Evolutionary conservation across 2,797 vertebrate genomes (phyloP), one percentile per base, ranked within the genome.

Genomic region (Scolopax bukidnonensis): DNA sequence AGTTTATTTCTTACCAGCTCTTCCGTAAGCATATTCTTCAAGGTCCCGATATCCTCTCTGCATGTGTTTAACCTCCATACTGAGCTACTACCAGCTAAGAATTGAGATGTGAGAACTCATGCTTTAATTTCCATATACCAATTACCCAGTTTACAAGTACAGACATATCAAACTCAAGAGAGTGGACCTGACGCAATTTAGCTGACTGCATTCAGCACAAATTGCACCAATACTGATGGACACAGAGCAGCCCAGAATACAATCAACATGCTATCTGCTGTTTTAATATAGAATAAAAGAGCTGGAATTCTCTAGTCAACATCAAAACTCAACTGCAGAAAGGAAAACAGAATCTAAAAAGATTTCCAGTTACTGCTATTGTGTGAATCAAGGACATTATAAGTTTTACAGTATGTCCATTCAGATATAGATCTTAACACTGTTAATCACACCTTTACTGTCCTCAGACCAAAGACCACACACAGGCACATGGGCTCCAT

Each of bases 401-500:
- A 67, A 50, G 11, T 57, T 78, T 45, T 53, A 41, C 23, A 43
- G 57, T 33, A 59, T 9, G 65, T 79, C 67, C 60, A 48, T 51
- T 79, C 41, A 65, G 70, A 54, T 51, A 28, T 4, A 54, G 16
- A 82, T 38, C 32, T 56, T 73, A 67, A 60, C 12, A 41, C 6
- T 4, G 7, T 51, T 71, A 53, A 65, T 53, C 59, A 53, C 33
- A 82, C 15, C 41, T 73, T 57, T 50, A 64, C 38, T 48, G 53
- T 70, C 21, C 63, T 54, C 43, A 80, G 21, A 89, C 24, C 43
- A 43, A 91, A 86, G 65, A 67, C 11, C 3, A 0, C 19, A 27
- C 0, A 0, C 18, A 53, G 10, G 4, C 24, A n/a, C 4, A 6
- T 5, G 32, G 30, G 36, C 20, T 71, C 19, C 27, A 48, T 27